Percentiles rank a stretch among this genome's conserved stretches.
Conservation (phyloP, 2,113 vertebrate genomes). For the Bujurquina vittata region DNA sequence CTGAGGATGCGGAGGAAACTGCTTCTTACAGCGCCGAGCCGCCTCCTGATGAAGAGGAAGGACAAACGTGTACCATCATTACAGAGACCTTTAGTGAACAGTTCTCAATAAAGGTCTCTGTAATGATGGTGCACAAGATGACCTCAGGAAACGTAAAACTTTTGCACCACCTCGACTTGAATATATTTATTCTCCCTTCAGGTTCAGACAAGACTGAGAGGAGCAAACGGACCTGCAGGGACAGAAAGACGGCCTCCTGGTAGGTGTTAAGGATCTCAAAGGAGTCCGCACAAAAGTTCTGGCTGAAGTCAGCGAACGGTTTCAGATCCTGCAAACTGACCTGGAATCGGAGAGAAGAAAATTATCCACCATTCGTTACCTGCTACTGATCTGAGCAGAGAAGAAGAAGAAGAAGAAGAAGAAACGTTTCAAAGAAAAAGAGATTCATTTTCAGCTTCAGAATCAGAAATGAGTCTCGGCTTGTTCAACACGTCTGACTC, state of each 20-base stretch:
- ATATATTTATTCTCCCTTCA: background rate
- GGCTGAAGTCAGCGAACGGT: slow-evolving; percentile 81
- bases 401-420: no score
- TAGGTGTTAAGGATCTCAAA: slow-evolving; percentile 85
- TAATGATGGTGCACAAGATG: no score
- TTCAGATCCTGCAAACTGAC: slow-evolving; percentile 79
- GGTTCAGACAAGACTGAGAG: background rate
- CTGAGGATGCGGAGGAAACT: slow-evolving; percentile 72
- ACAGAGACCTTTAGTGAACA: no score
- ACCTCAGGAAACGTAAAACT: background rate
- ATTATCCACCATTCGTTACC: background rate
- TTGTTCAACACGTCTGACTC: no score
- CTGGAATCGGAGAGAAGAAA: slow-evolving; percentile 65
- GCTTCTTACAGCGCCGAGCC: slow-evolving; percentile 80
- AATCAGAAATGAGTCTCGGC: no score
- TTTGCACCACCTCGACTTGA: accelerated
- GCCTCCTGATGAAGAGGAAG: slow-evolving; percentile 79
- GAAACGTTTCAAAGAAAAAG: no score
- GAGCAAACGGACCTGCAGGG: slow-evolving; percentile 84
- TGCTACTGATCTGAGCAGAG: no score
- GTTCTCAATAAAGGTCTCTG: no score
- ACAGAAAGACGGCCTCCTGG: slow-evolving; percentile 84
- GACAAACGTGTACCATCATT: background rate
- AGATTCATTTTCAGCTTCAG: no score
- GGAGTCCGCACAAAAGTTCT: slow-evolving; percentile 84